These are phyloP conservation scores for Pseudoips prasinana DNA, from an alignment of 2,888 invertebrate genomes.

Conservation along the genomic window DNA sequence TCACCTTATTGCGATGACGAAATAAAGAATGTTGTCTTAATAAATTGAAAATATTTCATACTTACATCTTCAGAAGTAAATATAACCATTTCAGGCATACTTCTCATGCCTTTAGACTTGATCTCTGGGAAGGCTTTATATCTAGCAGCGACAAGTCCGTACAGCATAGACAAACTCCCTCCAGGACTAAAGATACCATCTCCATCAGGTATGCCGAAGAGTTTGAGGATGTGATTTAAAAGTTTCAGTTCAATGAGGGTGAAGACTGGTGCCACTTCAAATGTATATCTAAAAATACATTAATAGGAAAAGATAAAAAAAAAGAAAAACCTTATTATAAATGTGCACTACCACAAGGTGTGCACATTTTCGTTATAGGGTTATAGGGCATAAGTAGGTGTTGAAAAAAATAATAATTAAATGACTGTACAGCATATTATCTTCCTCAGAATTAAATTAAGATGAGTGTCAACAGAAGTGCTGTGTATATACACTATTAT, in stretches of 20 bases:
- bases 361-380: too few relatives aligned
- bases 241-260: constrained; percentile 88
- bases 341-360: not conserved
- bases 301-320: too few relatives aligned
- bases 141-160: constrained; percentile 88
- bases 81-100: constrained; percentile 84
- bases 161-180: constrained; percentile 90
- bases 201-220: constrained; percentile 85
- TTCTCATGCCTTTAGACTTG: constrained; percentile 85
- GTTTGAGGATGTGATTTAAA: constrained; percentile 77
- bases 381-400: too few relatives aligned
- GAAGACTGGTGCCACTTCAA: constrained; percentile 91
- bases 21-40: too few relatives aligned
- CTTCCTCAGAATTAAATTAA: too few relatives aligned
- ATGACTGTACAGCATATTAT: too few relatives aligned
- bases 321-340: not conserved
- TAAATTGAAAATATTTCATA: too few relatives aligned
- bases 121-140: constrained; percentile 85
- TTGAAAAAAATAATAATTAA: too few relatives aligned
- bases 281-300: constrained; percentile 86
- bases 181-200: constrained; percentile 92
- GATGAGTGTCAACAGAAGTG: too few relatives aligned
- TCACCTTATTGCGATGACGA: too few relatives aligned
- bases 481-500: too few relatives aligned
- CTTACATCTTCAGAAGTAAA: constrained; percentile 90